These are phyloP conservation scores for Hyposoter didymator DNA, from an alignment of 2,888 invertebrate genomes.

Conservation along the genomic window DNA sequence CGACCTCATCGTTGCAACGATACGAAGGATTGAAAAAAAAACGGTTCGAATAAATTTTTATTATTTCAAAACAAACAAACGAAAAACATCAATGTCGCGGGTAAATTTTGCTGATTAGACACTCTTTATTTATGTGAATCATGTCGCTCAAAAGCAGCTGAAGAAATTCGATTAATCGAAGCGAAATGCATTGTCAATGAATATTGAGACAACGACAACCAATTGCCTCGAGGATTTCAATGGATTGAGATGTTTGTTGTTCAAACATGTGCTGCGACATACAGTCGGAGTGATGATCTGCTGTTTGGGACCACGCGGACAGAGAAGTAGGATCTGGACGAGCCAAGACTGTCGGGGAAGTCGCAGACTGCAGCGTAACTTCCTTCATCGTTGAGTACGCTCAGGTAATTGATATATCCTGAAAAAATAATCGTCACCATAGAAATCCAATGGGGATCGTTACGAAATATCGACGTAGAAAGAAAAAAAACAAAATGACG, in stretches of 20 bases:
- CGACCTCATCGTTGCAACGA: too few relatives aligned
- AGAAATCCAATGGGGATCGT: not conserved
- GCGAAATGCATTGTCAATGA: not conserved
- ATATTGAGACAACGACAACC: not conserved
- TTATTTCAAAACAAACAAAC: too few relatives aligned
- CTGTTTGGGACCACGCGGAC: slow-evolving; percentile 11
- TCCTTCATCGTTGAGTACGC: not conserved
- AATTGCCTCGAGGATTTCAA: not conserved
- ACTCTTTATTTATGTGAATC: not conserved
- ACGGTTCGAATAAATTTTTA: not conserved
- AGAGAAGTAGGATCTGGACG: not conserved
- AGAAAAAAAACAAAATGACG: not conserved
- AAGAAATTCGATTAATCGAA: not conserved
- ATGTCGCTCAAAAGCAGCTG: not conserved
- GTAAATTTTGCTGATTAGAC: not conserved
- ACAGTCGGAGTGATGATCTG: not conserved
- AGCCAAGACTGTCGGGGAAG: not conserved
- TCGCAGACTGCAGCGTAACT: slow-evolving; percentile 15
- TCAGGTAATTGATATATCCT: slow-evolving; percentile 21
- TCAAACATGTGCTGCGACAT: slow-evolving; percentile 12
- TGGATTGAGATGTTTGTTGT: not conserved
- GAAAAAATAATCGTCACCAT: not conserved
- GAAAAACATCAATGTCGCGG: not conserved
- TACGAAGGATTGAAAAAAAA: too few relatives aligned
- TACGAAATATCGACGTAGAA: not conserved